Evolutionary conservation across 1,140 invertebrate genomes (phyloP).

Genomic region (Macrobrachium rosenbergii): DNA sequence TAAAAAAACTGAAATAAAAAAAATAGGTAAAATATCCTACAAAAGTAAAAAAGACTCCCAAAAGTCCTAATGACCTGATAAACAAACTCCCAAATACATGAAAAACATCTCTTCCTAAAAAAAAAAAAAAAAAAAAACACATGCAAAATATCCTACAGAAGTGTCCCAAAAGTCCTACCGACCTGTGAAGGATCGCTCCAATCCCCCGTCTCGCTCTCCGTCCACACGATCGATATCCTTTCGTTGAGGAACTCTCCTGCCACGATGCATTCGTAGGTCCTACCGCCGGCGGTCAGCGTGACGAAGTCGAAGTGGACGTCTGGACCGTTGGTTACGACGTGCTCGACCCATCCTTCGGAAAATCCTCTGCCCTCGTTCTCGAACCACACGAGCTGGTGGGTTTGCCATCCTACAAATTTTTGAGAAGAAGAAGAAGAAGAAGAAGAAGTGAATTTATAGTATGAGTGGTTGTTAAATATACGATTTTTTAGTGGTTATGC

Average conservation of each 20-base stretch:
- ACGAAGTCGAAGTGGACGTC: conserved; percentile 69
- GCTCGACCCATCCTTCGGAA: conserved; percentile 67
- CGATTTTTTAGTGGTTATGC: too few species aligned
- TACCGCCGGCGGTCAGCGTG: conserved; percentile 67
- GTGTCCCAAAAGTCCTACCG: conserved; percentile 2
- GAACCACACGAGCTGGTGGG: conserved; percentile 52
- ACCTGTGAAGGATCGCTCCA: conserved; percentile 69
- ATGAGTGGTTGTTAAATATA: neutral
- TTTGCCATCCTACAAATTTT: neutral
- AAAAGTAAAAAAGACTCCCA: too few species aligned
- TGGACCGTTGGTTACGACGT: conserved; percentile 66
- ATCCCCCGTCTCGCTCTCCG: conserved; percentile 65
- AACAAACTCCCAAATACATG: too few species aligned
- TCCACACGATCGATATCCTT: conserved; percentile 69
- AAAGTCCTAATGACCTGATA: too few species aligned
- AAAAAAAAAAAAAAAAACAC: neutral
- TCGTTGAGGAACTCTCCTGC: conserved; percentile 70
- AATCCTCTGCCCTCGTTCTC: conserved; percentile 60
- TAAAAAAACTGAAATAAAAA: too few species aligned
- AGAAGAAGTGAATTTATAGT: neutral
- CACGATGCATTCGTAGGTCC: conserved; percentile 68
- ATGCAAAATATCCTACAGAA: neutral
- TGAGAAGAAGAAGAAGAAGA: neutral
- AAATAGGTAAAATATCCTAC: too few species aligned
- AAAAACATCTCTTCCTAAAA: neutral